A percentile compares a stretch with the other conserved stretches of the same genome.
Conservation (phyloP, 2,797 vertebrate species). For the Acrossocheilus fasciatus region DNA sequence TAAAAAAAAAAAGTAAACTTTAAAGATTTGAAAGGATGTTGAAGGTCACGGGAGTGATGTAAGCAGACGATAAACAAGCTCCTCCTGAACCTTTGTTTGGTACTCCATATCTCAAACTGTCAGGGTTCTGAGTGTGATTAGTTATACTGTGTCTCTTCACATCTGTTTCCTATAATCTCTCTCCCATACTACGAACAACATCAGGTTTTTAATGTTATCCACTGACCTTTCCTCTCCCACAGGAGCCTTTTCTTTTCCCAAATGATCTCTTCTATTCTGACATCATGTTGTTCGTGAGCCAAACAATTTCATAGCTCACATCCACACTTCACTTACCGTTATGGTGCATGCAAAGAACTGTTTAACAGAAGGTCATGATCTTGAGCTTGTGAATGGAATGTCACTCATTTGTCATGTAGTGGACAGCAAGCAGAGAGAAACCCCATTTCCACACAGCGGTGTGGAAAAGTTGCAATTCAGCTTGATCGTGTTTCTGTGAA, state of each 20-base stretch:
- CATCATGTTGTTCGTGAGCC: constrained; percentile 26
- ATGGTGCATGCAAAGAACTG: background rate
- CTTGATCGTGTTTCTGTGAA: background rate
- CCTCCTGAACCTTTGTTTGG: background rate
- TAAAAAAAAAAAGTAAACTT: background rate
- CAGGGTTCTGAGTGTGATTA: constrained; percentile 18
- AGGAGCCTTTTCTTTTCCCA: background rate
- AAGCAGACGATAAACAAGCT: background rate
- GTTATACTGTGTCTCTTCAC: constrained; percentile 33
- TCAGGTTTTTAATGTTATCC: constrained; percentile 36
- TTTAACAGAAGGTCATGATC: constrained; percentile 32
- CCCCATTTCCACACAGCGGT: background rate
- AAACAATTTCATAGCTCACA: constrained; percentile 21
- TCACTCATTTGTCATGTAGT: constrained; percentile 11
- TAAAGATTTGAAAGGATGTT: background rate
- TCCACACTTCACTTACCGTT: background rate
- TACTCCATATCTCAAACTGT: background rate
- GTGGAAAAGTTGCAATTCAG: background rate
- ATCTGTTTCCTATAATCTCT: constrained; percentile 38
- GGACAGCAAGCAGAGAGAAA: constrained; percentile 2
- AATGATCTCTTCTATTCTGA: constrained; percentile 2
- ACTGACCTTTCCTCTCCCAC: constrained; percentile 14
- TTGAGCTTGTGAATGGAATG: constrained; percentile 16
- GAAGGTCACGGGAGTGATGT: constrained; percentile 1
- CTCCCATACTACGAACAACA: constrained; percentile 12